Percentiles rank a stretch among this genome's conserved stretches.
These are phyloP conservation scores for Piprites chloris DNA, from an alignment of 2,113 vertebrate genomes.

Conservation along the genomic window DNA sequence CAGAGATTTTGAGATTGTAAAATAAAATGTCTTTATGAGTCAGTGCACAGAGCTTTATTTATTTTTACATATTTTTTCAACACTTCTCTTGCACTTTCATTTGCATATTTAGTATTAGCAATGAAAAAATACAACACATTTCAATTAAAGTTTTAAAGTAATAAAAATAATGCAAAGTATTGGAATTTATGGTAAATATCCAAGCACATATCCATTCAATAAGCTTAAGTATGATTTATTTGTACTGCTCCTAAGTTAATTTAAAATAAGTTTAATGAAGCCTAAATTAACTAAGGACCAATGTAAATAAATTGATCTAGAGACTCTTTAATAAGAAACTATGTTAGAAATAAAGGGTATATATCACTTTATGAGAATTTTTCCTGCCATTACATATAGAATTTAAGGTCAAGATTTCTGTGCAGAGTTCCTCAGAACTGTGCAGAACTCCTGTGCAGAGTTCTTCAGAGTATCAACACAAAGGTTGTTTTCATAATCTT, in stretches of 20 bases:
- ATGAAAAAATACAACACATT: neutral
- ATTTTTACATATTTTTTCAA: neutral
- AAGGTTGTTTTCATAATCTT: neutral
- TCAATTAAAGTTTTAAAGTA: neutral
- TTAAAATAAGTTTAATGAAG: neutral
- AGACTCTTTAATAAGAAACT: conserved; percentile 4
- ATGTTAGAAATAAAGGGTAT: neutral
- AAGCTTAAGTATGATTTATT: conserved; percentile 16
- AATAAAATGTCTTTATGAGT: neutral
- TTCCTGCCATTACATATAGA: neutral
- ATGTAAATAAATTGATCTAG: neutral
- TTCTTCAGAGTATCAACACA: neutral
- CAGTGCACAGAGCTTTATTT: neutral
- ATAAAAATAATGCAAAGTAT: neutral
- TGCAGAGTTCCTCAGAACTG: neutral
- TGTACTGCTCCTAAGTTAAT: neutral
- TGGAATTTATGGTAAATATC: neutral
- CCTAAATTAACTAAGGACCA: neutral
- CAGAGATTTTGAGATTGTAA: neutral
- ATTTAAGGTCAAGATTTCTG: neutral
- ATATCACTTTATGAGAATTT: neutral
- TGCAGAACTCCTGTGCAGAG: neutral
- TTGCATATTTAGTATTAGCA: neutral
- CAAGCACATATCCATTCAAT: neutral
- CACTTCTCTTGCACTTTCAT: neutral